Evolutionary conservation across 2,888 invertebrate genomes (phyloP), one percentile per base, ranked within the genome.

Genomic region (Aproaerema taeniolella): DNA sequence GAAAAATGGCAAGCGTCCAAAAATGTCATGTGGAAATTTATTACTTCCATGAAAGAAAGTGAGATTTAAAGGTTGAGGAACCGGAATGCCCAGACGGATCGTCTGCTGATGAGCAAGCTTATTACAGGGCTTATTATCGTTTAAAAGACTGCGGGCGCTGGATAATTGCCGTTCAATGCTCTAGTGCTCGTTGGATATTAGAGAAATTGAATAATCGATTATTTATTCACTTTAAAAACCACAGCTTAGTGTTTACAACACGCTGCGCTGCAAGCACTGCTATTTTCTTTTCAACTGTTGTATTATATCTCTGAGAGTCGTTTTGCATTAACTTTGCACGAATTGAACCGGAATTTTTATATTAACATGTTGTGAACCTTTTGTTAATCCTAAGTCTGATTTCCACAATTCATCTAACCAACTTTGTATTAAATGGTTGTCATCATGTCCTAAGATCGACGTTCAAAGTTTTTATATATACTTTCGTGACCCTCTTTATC

Each of bases 1-100:
- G 47, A 55, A 71, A 62, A 62, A 65, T 78, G 77, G 75, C 75
- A 65, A 45, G 41, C 58, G 41, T 73, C 73, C 77, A 79, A 75
- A 51, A 50, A 51, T 55, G 61, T 61, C 66, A 54, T 42, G 43
- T 46, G 49, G 55, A 61, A 63, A 67, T 67, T 58, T 61, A 67
- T 63, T 52, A 48, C 58, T 63, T 66, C 58, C 61, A 61, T 65
- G 66, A 67, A 68, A 69, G 59, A 70, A 71, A 72, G 59, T 49
- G 51, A 64, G 61, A 63, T 66, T n/a, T 53, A 50, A 47, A 53
- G 50, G 58, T 64, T 61, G 51, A 55, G 55, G 54, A 61, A 57
- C 61, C 57, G 26, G n/a, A 26, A 28, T 38, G 45, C 29, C 36
- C 45, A 53, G 49, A 49, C 54, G 49, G 34, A 40, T 44, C 43